phyloP scores from a whole-genome alignment of 2,888 invertebrate species.

The Pecten maximus region DNA sequence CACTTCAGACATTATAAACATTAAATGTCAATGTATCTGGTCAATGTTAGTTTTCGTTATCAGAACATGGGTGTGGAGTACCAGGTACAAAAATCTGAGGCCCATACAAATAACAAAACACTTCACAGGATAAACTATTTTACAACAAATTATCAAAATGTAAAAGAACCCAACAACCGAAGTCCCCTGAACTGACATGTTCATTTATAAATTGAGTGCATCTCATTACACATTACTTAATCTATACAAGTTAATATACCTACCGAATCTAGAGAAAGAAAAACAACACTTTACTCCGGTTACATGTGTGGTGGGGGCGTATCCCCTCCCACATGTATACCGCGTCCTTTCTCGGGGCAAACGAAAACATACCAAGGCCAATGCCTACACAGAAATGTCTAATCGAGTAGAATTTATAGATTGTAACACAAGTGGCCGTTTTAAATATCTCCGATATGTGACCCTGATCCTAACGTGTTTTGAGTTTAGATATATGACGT shows the following conservation, averaged over 20 bases:
- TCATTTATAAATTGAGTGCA: background rate
- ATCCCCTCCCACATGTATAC: background rate
- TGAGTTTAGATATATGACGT: background rate
- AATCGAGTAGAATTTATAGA: background rate
- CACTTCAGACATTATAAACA: constrained; percentile 6
- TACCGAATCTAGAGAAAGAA: background rate
- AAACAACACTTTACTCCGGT: background rate
- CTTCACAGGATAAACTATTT: background rate
- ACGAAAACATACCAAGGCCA: background rate
- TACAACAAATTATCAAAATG: constrained; percentile 30
- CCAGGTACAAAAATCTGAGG: background rate
- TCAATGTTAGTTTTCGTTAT: background rate
- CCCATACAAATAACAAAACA: background rate
- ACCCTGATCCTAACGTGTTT: background rate
- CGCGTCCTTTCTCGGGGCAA: constrained; percentile 3
- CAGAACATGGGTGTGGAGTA: background rate
- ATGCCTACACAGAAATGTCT: background rate
- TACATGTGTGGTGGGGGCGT: background rate
- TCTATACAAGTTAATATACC: background rate
- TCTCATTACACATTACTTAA: background rate
- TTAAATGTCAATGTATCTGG: constrained; percentile 11
- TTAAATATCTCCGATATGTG: background rate
- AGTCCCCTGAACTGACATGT: background rate
- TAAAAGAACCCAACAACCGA: background rate
- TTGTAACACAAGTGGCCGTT: background rate